Base-by-base conservation (phyloP, 2,888 invertebrate genomes). In the Leptothorax acervorum region DNA sequence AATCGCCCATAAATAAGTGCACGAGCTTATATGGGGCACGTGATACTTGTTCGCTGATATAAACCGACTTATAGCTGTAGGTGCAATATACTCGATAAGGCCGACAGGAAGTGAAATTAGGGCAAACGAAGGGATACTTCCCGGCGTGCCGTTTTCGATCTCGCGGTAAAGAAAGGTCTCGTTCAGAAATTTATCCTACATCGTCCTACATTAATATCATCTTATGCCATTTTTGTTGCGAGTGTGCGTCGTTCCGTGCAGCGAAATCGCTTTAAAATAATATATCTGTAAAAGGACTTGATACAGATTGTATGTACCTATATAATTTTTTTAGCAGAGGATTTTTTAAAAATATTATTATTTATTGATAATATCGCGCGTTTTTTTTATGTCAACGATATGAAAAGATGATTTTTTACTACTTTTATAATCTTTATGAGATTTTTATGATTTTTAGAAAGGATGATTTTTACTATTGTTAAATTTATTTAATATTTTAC, bases 71-170 rank as follows among this genome's bases (percentile, higher is more conserved):
- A 39, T 3, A 70, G 42, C 12, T 70, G 12, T 53, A 68, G 28
- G 5, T 23, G 45, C 31, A 57, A 57, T 39, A 55, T 11, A 73
- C 39, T 39, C 62, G 2, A 15, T 35, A 31, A 55, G 39, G 12
- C 12, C 8, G 18, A 18, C 39, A 66, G 53, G 66, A 76, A 76
- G 28, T 4, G 39, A 78, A 78, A 78, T 78, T 76, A 68, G 71
- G 18, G 70, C 70, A 53, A 78, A 78, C 28, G 28, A 8, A 42
- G n/a, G n/a, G 42, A 42, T 68, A 76, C 18, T 75, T 39, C 11
- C 75, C 6, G 11, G 48, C 5, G 39, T 35, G 35, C 70, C 42
- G 28, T 78, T 78, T 55, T 78, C 42, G 53, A 78, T 78, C n/a
- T 53, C 5, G 53, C n/a, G n/a, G 0, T 70, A 76, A 53, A 70